A percentile compares a stretch with the other conserved stretches of the same genome.
Conservation (phyloP, 2,113 vertebrate species). For the Promerops cafer region DNA sequence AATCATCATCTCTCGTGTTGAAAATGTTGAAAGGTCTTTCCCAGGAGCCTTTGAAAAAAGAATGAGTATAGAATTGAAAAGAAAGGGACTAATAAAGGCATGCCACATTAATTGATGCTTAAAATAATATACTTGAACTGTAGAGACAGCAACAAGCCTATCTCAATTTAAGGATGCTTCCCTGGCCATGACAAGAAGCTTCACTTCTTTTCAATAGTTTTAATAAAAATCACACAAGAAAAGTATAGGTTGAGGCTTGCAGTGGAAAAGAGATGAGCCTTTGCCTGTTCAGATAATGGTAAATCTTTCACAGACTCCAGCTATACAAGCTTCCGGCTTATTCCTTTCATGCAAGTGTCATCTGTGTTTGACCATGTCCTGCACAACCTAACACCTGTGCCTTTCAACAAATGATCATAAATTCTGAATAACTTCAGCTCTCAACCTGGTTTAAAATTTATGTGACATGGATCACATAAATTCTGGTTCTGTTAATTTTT, state of each 20-base stretch:
- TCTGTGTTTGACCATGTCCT: not conserved
- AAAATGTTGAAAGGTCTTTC: constrained; percentile 67
- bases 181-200: not conserved
- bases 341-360: not conserved
- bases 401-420: not conserved
- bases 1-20: constrained; percentile 49
- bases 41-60: constrained; percentile 74
- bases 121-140: not conserved
- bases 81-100: not conserved
- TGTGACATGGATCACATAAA: not conserved
- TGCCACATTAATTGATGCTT: not conserved
- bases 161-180: not conserved
- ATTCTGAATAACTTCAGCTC: not conserved
- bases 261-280: not conserved
- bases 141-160: not conserved
- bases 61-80: not conserved
- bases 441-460: not conserved
- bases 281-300: not conserved
- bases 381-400: not conserved
- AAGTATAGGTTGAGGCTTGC: not conserved
- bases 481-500: not conserved
- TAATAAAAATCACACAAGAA: not conserved
- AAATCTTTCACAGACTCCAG: not conserved
- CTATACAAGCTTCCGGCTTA: not conserved
- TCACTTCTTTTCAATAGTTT: not conserved